These are phyloP conservation scores for Dinocampus coccinellae DNA, from an alignment of 2,888 invertebrate species.

Conservation along the genomic window DNA sequence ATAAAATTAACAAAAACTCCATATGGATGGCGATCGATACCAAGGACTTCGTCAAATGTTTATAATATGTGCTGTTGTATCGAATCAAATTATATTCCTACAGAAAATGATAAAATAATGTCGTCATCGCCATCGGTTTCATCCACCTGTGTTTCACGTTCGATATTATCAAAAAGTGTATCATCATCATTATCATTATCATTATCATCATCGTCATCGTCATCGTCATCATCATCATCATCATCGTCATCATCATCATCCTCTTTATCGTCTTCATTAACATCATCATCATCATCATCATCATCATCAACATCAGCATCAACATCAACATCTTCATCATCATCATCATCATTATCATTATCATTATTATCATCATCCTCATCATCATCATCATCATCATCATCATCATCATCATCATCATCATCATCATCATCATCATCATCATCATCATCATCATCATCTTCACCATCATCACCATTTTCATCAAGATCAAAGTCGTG, in stretches of 20 bases:
- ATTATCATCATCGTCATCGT: too few species aligned
- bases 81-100: conserved; percentile 17
- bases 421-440: conserved; percentile 20
- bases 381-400: conserved; percentile 16
- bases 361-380: conserved; percentile 15
- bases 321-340: conserved; percentile 21
- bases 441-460: conserved; percentile 23
- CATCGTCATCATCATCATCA: too few species aligned
- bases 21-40: conserved; percentile 86
- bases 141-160: conserved; percentile 17
- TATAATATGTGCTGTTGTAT: conserved; percentile 43
- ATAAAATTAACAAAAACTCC: conserved; percentile 86
- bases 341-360: conserved; percentile 6
- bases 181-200: conserved; percentile 20
- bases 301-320: too few species aligned
- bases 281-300: conserved; percentile 13
- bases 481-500: conserved; percentile 5
- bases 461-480: conserved; percentile 13
- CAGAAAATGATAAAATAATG: not conserved
- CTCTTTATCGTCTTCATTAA: conserved; percentile 12
- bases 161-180: conserved; percentile 11
- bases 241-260: conserved; percentile 21
- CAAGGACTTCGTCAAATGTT: conserved; percentile 76
- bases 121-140: conserved; percentile 20
- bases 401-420: conserved; percentile 6